These are phyloP conservation scores for Acanthochromis polyacanthus DNA, from an alignment of 2,113 vertebrate species.

Conservation along the genomic window DNA sequence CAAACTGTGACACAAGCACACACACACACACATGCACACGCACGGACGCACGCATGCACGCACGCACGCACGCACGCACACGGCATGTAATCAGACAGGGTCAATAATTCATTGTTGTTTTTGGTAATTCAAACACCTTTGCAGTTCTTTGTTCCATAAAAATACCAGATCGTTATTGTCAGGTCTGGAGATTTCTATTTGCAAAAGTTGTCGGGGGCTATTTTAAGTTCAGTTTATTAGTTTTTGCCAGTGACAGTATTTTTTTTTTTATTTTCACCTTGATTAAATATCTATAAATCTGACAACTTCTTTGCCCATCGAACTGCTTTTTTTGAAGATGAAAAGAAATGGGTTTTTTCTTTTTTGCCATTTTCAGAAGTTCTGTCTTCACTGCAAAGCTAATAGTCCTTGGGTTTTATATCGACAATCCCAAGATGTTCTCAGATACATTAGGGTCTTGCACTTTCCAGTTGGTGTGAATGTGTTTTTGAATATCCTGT, in stretches of 20 bases:
- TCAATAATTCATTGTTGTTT: slow-evolving; percentile 74
- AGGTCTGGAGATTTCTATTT: slow-evolving; percentile 36
- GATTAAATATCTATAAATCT: slow-evolving; percentile 26
- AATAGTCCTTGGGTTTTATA: background rate
- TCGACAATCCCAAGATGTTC: background rate
- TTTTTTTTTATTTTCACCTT: slow-evolving; percentile 28
- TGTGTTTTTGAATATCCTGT: background rate
- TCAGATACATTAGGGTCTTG: background rate
- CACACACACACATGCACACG: background rate
- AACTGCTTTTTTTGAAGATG: slow-evolving; percentile 19
- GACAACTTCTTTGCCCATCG: slow-evolving; percentile 3
- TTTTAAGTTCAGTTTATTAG: slow-evolving; percentile 30
- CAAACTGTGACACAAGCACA: slow-evolving; percentile 25
- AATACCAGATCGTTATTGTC: slow-evolving; percentile 46
- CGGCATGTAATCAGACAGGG: slow-evolving; percentile 67
- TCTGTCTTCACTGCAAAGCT: background rate
- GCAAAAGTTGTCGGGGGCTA: slow-evolving; percentile 38
- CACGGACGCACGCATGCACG: slow-evolving; percentile 11
- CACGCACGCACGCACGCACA: slow-evolving; percentile 11
- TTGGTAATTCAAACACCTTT: slow-evolving; percentile 59
- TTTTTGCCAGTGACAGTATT: slow-evolving; percentile 13
- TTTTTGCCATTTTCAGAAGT: slow-evolving; percentile 3
- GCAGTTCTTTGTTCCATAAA: slow-evolving; percentile 44
- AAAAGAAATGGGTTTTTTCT: background rate
- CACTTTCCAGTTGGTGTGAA: background rate